Base-by-base conservation (phyloP, 2,113 vertebrate species). In the Toxostoma redivivum region DNA sequence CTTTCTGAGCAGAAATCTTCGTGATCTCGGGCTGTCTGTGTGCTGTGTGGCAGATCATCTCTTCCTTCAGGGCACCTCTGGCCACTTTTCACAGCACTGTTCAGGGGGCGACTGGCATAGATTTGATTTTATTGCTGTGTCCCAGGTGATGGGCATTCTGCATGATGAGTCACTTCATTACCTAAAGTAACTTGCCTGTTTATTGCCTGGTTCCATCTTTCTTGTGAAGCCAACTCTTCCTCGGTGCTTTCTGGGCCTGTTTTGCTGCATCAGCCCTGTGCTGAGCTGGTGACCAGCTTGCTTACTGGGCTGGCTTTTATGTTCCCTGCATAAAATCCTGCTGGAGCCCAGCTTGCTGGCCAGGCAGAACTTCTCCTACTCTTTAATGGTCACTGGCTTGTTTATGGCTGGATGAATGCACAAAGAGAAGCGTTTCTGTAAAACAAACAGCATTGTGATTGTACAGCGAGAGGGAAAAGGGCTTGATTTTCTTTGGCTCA, bases 361-460 rank as follows among this genome's bases (percentile, higher is more conserved):
- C 67, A 27, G 37, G 77, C 70, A 60, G 71, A 66, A 70, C 83
- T 86, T 71, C 44, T 64, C 81, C n/a, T 47, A 5, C 60, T 78
- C 86, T 25, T 76, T 84, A 60, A 57, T 65, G 80, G 92, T 83
- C 16, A 5, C 61, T 90, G 82, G 18, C 57, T 88, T 74, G 69
- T 74, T 88, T 86, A 47, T 33, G 56, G 92, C 71, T 86, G 95
- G 81, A 60, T 87, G 94, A 95, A 92, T 47, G 86, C 72, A 84
- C 88, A 92, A 83, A 94, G 90, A 25, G 72, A 88, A 88, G 73
- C 2, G 0, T 86, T 78, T 66, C 31, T 90, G 90, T 67, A 64
- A 90, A 90, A 88, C 71, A 94, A 92, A 81, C 5, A 12, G 86
- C 64, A 23, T 35, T 76, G 84, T 66, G 74, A 47, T n/a, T 45